phyloP scores from a whole-genome alignment of 1,140 invertebrate species.

The Bombus picipes region DNA sequence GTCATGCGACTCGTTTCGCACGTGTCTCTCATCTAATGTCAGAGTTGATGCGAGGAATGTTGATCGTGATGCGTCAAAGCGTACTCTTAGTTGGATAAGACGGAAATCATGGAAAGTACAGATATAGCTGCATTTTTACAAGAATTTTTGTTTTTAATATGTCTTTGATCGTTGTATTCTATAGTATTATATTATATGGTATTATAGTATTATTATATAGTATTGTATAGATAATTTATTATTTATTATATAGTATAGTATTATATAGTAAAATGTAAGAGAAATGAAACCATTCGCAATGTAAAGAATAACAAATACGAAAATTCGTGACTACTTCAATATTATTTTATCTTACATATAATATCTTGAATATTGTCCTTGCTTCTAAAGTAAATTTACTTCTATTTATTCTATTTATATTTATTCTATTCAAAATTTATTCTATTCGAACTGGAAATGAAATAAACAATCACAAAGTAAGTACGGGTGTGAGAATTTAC shows the following conservation, averaged over 20 bases:
- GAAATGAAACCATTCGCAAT: too few species aligned
- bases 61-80: not conserved
- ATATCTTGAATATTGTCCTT: too few species aligned
- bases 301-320: too few species aligned
- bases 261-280: too few species aligned
- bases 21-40: conserved; percentile 35
- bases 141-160: not conserved
- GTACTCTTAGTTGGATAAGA: not conserved
- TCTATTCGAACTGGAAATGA: not conserved
- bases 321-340: too few species aligned
- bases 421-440: not conserved
- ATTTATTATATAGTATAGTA: too few species aligned
- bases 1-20: conserved; percentile 35
- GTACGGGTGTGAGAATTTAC: not conserved
- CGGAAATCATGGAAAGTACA: too few species aligned
- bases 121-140: not conserved
- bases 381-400: not conserved
- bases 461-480: not conserved
- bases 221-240: too few species aligned
- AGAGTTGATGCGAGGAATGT: not conserved
- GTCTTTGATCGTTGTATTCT: too few species aligned
- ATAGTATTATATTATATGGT: too few species aligned
- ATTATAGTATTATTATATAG: too few species aligned
- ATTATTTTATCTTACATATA: too few species aligned
- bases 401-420: not conserved